Percentiles rank a stretch among this genome's conserved stretches.
These are phyloP conservation scores for Harpalus rubripes DNA, from an alignment of 2,888 invertebrate species.

Conservation along the genomic window DNA sequence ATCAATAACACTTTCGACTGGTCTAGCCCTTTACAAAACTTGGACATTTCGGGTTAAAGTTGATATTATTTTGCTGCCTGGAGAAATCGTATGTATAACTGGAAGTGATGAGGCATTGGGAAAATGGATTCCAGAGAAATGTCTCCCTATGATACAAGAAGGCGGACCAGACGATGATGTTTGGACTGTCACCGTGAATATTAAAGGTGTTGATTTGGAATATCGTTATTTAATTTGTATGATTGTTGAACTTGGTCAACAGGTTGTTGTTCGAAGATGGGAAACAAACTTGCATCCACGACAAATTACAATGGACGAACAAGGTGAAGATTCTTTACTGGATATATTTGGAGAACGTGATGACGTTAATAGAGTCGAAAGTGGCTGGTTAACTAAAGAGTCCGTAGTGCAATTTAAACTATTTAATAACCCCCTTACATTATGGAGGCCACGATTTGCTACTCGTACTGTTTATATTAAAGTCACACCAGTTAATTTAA, in stretches of 20 bases:
- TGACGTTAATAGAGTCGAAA: slow-evolving; percentile 81
- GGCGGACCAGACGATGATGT: slow-evolving; percentile 77
- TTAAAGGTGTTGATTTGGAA: slow-evolving; percentile 84
- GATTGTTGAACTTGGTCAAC: slow-evolving; percentile 81
- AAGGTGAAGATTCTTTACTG: slow-evolving; percentile 73
- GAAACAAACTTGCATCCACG: slow-evolving; percentile 88
- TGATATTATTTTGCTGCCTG: slow-evolving; percentile 78
- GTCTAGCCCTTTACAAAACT: slow-evolving; percentile 71
- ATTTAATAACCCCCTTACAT: slow-evolving; percentile 87
- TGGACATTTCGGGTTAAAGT: slow-evolving; percentile 81
- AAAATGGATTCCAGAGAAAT: slow-evolving; percentile 83
- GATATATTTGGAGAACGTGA: slow-evolving; percentile 85
- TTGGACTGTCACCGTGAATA: slow-evolving; percentile 83
- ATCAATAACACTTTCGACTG: slow-evolving; percentile 48
- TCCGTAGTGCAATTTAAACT: slow-evolving; percentile 92
- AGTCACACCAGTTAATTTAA: slow-evolving; percentile 77
- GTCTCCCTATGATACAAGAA: slow-evolving; percentile 79
- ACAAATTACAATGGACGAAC: slow-evolving; percentile 77
- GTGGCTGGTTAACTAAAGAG: slow-evolving; percentile 92
- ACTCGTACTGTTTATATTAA: slow-evolving; percentile 85
- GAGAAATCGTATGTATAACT: slow-evolving; percentile 85
- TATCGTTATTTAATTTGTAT: slow-evolving; percentile 90
- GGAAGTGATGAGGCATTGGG: slow-evolving; percentile 86
- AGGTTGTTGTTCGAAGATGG: slow-evolving; percentile 86
- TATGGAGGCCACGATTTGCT: slow-evolving; percentile 86